Conservation (phyloP, 1,140 invertebrate species). For the Drosophila pachea region DNA sequence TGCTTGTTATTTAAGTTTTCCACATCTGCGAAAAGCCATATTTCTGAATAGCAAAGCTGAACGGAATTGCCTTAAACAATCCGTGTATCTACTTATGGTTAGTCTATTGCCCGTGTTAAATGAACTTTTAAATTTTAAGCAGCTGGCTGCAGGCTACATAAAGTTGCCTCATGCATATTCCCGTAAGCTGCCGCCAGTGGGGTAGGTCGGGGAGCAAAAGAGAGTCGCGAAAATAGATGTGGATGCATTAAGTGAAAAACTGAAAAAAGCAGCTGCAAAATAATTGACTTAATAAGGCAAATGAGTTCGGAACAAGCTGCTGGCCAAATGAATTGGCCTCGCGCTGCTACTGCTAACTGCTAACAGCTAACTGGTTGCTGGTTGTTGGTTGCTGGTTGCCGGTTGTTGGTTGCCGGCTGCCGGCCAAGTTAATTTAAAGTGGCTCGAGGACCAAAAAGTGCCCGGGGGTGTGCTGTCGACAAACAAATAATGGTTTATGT, state of each 20-base stretch:
- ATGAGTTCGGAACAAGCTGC: conserved; percentile 53
- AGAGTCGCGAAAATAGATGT: too few relatives aligned
- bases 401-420: not conserved
- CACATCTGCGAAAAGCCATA: too few relatives aligned
- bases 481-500: conserved; percentile 73
- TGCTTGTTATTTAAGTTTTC: conserved; percentile 29
- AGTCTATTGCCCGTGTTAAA: too few relatives aligned
- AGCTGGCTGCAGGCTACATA: too few relatives aligned
- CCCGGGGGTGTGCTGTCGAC: conserved; percentile 36
- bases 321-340: conserved; percentile 59
- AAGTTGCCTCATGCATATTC: too few relatives aligned
- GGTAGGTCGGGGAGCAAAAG: too few relatives aligned
- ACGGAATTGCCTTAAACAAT: not conserved
- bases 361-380: not conserved
- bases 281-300: conserved; percentile 70
- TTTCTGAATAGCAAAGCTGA: too few relatives aligned
- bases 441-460: conserved; percentile 33
- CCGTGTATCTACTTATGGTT: not conserved
- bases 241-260: not conserved
- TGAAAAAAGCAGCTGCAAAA: conserved; percentile 24
- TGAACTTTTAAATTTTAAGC: too few relatives aligned
- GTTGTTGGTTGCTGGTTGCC: not conserved
- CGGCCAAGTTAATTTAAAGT: conserved; percentile 69
- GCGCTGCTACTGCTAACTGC: conserved; percentile 22
- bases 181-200: too few relatives aligned